These are phyloP conservation scores for Oligia latruncula DNA, from an alignment of 2,888 invertebrate species.

Conservation along the genomic window DNA sequence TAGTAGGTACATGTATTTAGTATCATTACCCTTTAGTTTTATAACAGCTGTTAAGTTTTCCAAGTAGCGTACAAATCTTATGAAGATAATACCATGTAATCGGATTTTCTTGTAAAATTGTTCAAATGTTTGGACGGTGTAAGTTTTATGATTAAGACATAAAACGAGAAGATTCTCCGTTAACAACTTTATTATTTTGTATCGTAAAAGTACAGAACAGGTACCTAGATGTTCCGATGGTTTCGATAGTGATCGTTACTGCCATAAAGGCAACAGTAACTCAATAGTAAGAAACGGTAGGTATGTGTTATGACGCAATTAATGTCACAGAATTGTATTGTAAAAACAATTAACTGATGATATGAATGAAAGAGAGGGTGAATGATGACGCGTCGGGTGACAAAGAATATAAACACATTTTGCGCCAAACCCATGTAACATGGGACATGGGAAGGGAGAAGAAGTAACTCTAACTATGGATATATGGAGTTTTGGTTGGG, in stretches of 20 bases:
- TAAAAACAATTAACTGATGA: background rate
- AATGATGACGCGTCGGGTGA: background rate
- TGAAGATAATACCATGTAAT: conserved; percentile 48
- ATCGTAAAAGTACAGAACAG: conserved; percentile 36
- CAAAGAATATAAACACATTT: background rate
- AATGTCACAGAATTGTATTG: background rate
- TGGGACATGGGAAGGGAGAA: background rate
- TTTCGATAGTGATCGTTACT: background rate
- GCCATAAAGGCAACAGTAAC: background rate
- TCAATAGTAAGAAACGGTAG: background rate
- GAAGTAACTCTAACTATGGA: background rate
- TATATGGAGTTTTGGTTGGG: too few relatives aligned
- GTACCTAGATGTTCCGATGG: background rate
- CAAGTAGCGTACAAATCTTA: conserved; percentile 28
- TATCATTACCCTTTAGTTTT: conserved; percentile 27
- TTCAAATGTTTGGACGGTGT: conserved; percentile 52
- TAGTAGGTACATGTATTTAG: background rate
- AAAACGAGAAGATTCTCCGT: conserved; percentile 50
- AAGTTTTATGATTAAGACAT: conserved; percentile 59
- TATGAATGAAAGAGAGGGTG: background rate
- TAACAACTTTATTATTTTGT: conserved; percentile 54
- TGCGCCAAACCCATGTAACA: background rate
- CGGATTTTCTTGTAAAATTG: conserved; percentile 48
- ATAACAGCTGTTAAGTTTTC: conserved; percentile 20
- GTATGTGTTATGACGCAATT: background rate